These are phyloP conservation scores for Campodea augens DNA, from an alignment of 1,140 invertebrate species.

Conservation along the genomic window DNA sequence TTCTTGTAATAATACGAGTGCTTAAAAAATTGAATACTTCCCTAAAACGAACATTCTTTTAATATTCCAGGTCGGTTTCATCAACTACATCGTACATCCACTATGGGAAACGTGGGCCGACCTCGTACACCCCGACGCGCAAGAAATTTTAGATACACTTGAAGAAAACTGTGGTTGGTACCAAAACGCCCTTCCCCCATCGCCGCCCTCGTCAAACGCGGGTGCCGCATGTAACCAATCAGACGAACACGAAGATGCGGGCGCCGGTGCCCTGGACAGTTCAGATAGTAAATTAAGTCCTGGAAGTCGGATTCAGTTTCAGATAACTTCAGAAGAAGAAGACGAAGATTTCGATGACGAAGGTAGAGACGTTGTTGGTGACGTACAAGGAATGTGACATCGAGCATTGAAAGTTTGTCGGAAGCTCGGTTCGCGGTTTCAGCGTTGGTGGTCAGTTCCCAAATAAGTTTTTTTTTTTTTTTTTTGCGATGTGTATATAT, in stretches of 20 bases:
- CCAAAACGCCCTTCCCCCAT: constrained; percentile 47
- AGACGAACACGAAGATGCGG: constrained; percentile 14
- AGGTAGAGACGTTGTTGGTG: not conserved
- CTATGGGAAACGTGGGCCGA: constrained; percentile 99
- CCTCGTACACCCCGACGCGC: constrained; percentile 93
- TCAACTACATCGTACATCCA: constrained; percentile 98
- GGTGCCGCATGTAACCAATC: constrained; percentile 8
- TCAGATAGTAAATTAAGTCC: constrained; percentile 4
- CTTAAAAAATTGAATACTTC: not conserved
- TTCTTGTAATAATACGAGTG: not conserved
- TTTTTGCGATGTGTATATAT: too few relatives aligned
- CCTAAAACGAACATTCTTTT: too few relatives aligned
- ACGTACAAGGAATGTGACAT: not conserved
- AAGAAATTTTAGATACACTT: constrained; percentile 89
- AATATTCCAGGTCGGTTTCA: constrained; percentile 96
- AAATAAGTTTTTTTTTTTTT: too few relatives aligned
- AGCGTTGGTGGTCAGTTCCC: not conserved
- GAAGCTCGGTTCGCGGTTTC: not conserved
- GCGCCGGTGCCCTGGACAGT: constrained; percentile 12
- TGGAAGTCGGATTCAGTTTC: not conserved
- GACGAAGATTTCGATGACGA: not conserved
- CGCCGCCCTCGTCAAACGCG: constrained; percentile 22
- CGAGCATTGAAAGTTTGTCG: not conserved
- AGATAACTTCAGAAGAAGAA: not conserved
- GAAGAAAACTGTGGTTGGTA: constrained; percentile 99